phyloP scores from a whole-genome alignment of 2,113 vertebrate genomes.

The Marmota flaviventris region DNA sequence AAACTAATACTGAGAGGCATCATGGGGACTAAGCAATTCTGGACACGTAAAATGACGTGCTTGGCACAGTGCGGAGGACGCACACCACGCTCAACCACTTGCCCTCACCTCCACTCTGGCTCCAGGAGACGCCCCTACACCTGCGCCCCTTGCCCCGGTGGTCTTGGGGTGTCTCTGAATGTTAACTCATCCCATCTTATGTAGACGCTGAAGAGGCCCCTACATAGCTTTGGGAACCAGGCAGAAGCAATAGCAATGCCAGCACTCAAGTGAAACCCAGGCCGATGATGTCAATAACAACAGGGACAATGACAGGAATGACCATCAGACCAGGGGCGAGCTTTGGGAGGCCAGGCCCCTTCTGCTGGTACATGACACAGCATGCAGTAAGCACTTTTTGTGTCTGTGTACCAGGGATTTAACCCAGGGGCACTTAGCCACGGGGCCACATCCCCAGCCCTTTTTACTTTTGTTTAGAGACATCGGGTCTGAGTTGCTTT shows the following conservation, averaged over 20 bases:
- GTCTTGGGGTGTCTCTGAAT: background rate
- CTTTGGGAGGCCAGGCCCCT: background rate
- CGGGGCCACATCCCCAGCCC: too few species aligned
- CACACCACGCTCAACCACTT: too few species aligned
- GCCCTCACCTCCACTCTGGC: too few species aligned
- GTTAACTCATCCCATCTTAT: background rate
- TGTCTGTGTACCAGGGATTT: too few species aligned
- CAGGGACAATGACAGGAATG: rapidly evolving
- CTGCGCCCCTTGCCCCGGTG: background rate
- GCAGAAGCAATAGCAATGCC: background rate
- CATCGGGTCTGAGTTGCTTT: too few species aligned
- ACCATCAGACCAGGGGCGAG: rapidly evolving
- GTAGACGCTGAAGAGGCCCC: background rate
- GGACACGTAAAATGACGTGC: rapidly evolving
- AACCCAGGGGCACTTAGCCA: too few species aligned
- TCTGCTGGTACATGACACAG: rapidly evolving
- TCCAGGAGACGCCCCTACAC: background rate
- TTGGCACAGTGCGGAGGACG: too few species aligned
- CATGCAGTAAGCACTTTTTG: too few species aligned
- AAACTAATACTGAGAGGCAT: background rate
- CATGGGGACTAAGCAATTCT: background rate
- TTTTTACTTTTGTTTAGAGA: too few species aligned
- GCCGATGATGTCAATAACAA: too few species aligned
- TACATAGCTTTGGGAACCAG: background rate
- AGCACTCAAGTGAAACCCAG: background rate